Evolutionary conservation across 2,113 vertebrate species (phyloP), one percentile per base, ranked within the genome.

Genomic region (Acinonyx jubatus): DNA sequence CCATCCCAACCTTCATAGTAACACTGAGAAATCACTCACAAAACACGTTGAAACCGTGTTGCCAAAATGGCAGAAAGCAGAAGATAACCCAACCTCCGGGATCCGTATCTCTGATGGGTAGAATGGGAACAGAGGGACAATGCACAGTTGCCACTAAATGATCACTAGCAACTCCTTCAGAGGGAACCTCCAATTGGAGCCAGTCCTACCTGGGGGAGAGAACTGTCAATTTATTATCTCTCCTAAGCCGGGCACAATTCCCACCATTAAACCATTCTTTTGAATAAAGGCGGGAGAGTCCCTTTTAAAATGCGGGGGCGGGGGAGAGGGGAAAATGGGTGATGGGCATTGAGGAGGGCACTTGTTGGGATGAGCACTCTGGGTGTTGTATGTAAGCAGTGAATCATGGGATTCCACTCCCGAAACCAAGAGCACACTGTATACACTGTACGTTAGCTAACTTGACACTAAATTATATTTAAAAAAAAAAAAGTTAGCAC

Each of bases 201-300:
- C 33, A 95, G 69, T 87, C 8, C 79, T 74, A 92, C 27, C 23
- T 83, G 31, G 74, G 87, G 65, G 55, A 79, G 68, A 79, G 7
- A 52, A 6, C 36, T 95, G 50, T 65, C 83, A 83, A 16, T 2
- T 90, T 84, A 65, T 65, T 69, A 31, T 23, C 31, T 92, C 63
- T 97, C 71, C 18, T 48, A 91, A 96, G 36, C 65, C 16, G 10
- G 25, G 33, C 15, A 57, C 38, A 88, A 48, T 81, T 89, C 63
- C 63, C 14, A 86, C 79, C 29, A 76, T 81, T 50, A 76, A 95
- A 78, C 92, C 6, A 87, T 86, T 93, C 15, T 93, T 97, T 95
- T 38, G n/a, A 89, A 88, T 61, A 85, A 89, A 92, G 3, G 23
- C 14, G 83, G 23, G 33, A 80, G 0, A 29, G 5, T 68, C 8